Evolutionary conservation across 1,140 invertebrate genomes (phyloP), one percentile per base, ranked within the genome.

Genomic region (Pogonomyrmex californicus): DNA sequence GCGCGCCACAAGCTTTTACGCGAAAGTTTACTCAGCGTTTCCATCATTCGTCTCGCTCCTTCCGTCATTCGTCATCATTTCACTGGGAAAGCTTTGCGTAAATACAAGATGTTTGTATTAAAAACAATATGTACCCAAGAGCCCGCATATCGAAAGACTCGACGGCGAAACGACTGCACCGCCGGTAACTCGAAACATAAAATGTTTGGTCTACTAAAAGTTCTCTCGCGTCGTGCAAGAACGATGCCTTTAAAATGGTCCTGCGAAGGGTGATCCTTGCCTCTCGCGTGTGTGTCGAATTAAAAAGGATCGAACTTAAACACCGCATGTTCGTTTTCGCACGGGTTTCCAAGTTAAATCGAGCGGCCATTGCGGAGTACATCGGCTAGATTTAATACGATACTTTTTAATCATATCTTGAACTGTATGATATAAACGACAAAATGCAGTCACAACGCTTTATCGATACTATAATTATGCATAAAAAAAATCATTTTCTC

Each of bases 151-250:
- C 77, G 82, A 66, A 66, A 58, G 10, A 83, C 87, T 70, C 71
- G 14, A 44, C 81, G 47, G 71, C 38, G 54, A 10, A 44, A 76
- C 66, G 81, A 60, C 33, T 60, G 54, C 66, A 60, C 58, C 54
- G 82, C 30, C 23, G 86, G 92, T 92, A 93, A 93, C 65, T 85
- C 88, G 93, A 93, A 86, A 88, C 91, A 91, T 71, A 85, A 87
- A 82, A 90, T 94, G 89, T 95, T 95, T 94, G 91, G 90, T 88
- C 92, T 91, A 82, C 91, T 94, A 93, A 94, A 92, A 94, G 94
- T 94, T 86, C 81, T 91, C 90, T 90, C 88, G 38, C 70, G 63
- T 62, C 83, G 58, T 62, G 54, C 88, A 87, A 90, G 73, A 41
- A 79, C 71, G 85, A 70, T 66, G 85, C 85, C 92, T 94, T 91